A percentile compares a stretch with the other conserved stretches of the same genome.
These are phyloP conservation scores for Alligator sinensis DNA, from an alignment of 2,113 vertebrate genomes.

Conservation along the genomic window DNA sequence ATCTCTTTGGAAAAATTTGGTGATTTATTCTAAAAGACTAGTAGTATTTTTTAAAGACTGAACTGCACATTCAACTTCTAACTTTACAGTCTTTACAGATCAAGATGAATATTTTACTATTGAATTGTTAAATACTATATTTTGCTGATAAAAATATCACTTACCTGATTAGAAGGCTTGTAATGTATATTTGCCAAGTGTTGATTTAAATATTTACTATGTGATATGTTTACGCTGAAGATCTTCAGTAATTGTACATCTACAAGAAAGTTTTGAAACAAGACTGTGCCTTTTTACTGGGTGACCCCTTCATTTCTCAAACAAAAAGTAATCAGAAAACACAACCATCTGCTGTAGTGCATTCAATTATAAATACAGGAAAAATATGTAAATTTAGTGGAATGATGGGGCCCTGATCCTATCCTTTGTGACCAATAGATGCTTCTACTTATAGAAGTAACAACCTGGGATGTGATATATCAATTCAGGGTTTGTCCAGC, in stretches of 20 bases:
- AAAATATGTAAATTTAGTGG: neutral
- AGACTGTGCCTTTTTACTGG: neutral
- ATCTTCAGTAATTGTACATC: neutral
- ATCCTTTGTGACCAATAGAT: neutral
- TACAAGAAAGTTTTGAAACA: slow-evolving; percentile 1
- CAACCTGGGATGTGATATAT: neutral
- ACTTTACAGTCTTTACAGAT: slow-evolving; percentile 44
- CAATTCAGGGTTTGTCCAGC: too few species aligned
- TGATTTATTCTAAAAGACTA: slow-evolving; percentile 29
- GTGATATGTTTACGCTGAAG: slow-evolving; percentile 26
- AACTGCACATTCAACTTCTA: slow-evolving; percentile 35
- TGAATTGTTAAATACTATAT: slow-evolving; percentile 13
- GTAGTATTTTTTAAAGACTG: slow-evolving; percentile 16
- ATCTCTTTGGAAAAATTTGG: neutral
- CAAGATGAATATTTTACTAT: slow-evolving; percentile 4
- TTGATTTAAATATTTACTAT: slow-evolving; percentile 49
- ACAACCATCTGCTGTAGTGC: neutral
- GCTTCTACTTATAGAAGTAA: neutral
- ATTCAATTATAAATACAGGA: neutral
- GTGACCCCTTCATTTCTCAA: neutral
- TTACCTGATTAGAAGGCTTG: slow-evolving; percentile 12
- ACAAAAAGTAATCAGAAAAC: neutral
- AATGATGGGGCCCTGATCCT: neutral
- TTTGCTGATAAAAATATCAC: slow-evolving; percentile 2
- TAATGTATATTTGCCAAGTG: neutral